Evolutionary conservation across 2,797 vertebrate genomes (phyloP).

Genomic region (Micrastur ruficollis): DNA sequence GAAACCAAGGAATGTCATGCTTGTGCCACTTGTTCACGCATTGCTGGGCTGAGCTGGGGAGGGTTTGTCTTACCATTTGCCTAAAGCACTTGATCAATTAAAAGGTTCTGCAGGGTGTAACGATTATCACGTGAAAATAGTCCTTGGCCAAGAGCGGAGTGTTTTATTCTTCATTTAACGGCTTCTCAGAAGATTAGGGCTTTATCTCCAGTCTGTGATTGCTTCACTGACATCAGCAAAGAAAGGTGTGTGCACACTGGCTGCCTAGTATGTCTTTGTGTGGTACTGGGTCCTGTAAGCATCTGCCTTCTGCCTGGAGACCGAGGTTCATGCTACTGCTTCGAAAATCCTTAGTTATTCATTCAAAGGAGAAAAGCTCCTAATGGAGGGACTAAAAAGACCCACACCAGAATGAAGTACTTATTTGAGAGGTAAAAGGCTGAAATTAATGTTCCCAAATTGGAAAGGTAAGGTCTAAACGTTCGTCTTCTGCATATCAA

Average conservation of each 20-base stretch:
- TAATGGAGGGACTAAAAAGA: neutral
- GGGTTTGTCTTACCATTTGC: conserved; percentile 1
- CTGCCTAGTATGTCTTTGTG: neutral
- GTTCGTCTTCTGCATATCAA: neutral
- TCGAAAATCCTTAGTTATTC: neutral
- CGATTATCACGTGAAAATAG: neutral
- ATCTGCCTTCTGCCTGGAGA: neutral
- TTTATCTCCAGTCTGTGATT: neutral
- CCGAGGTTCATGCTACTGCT: neutral
- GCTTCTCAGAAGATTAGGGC: neutral
- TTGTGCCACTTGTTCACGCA: conserved; percentile 47
- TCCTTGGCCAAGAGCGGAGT: neutral
- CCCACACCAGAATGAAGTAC: neutral
- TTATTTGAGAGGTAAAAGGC: neutral
- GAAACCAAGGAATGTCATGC: conserved; percentile 36
- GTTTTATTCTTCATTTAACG: neutral
- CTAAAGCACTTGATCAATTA: conserved; percentile 13
- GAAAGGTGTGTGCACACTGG: rapidly evolving
- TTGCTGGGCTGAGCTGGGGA: neutral
- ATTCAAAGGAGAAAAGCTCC: neutral
- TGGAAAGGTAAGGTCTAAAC: neutral
- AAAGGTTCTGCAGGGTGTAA: neutral
- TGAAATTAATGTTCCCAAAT: neutral
- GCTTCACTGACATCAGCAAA: neutral
- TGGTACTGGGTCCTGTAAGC: neutral